These are phyloP conservation scores for Smithornis capensis DNA, from an alignment of 2,113 vertebrate species.

Conservation along the genomic window DNA sequence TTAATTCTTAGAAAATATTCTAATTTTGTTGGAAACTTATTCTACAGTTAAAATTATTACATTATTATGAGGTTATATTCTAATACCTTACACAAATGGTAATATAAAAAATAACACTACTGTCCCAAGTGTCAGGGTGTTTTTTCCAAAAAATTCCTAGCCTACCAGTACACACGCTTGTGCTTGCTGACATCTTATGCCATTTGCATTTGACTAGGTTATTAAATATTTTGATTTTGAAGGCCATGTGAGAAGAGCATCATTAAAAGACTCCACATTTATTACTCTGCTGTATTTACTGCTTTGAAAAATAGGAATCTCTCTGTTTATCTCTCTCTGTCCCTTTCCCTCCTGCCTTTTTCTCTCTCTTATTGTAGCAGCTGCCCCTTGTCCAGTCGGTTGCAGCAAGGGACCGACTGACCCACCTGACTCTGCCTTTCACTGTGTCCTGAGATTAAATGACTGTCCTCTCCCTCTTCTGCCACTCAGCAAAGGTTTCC, in stretches of 20 bases:
- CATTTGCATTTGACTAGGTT: not conserved
- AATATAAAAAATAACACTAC: not conserved
- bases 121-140: not conserved
- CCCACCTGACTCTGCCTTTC: not conserved
- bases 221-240: not conserved
- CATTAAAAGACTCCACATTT: not conserved
- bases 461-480: not conserved
- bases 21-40: not conserved
- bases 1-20: not conserved
- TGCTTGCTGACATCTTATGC: not conserved
- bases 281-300: not conserved
- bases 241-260: not conserved
- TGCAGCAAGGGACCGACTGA: fast-evolving
- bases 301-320: not conserved
- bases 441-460: fast-evolving
- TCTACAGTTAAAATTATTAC: not conserved
- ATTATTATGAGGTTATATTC: not conserved
- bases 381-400: not conserved
- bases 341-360: not conserved
- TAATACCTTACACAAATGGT: not conserved
- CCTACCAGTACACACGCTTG: not conserved
- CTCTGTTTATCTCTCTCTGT: not conserved
- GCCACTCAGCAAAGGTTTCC: not conserved
- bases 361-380: not conserved
- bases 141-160: not conserved